Evolutionary conservation across 2,888 invertebrate genomes (phyloP).

Genomic region (Actias luna): DNA sequence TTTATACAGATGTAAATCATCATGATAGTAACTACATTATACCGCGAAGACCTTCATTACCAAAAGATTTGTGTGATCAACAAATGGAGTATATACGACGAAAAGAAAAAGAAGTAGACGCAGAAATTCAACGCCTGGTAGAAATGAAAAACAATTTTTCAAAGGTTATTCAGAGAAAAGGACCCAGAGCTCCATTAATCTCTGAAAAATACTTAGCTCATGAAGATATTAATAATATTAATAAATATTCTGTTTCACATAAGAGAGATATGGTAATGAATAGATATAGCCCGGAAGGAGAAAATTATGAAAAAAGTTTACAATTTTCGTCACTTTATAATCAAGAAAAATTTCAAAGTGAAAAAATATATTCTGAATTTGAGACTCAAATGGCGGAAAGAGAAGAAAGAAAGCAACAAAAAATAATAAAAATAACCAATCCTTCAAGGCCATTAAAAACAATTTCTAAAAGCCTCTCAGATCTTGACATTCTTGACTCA

Average conservation of each 20-base stretch:
- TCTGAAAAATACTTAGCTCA: constrained; percentile 55
- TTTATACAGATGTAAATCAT: constrained; percentile 55
- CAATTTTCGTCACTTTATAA: constrained; percentile 73
- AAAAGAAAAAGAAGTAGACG: constrained; percentile 86
- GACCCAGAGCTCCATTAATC: constrained; percentile 65
- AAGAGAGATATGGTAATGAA: constrained; percentile 68
- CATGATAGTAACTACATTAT: constrained; percentile 34
- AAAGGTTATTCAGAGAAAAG: constrained; percentile 37
- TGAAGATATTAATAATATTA: constrained; percentile 44
- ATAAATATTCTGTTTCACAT: constrained; percentile 66
- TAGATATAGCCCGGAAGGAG: constrained; percentile 36
- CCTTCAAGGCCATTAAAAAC: constrained; percentile 47
- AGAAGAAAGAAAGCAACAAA: constrained; percentile 89
- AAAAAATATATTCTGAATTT: constrained; percentile 93
- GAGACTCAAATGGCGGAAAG: constrained; percentile 89
- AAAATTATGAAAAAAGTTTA: constrained; percentile 45
- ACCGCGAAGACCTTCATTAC: constrained; percentile 82
- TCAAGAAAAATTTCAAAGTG: constrained; percentile 87
- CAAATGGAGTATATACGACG: constrained; percentile 85
- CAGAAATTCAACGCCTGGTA: constrained; percentile 84
- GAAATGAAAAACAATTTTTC: constrained; percentile 64
- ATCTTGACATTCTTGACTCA: constrained; percentile 56
- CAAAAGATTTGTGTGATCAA: constrained; percentile 83
- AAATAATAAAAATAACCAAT: constrained; percentile 90
- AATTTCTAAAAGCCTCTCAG: constrained; percentile 66